Evolutionary conservation across 1,140 invertebrate genomes (phyloP).

Genomic region (Ips nitidus): DNA sequence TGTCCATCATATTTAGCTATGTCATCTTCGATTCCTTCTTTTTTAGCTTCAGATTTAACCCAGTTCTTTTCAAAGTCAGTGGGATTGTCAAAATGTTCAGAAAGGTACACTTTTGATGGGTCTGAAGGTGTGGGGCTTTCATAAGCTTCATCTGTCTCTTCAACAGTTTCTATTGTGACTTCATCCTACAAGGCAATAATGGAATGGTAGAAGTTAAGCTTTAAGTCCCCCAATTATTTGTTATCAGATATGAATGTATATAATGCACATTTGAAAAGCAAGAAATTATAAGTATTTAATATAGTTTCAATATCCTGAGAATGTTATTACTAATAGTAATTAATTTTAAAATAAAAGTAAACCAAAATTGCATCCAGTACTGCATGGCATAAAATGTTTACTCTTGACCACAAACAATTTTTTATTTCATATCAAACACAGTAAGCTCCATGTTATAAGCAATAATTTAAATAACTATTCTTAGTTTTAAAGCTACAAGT

Average conservation of each 20-base stretch:
- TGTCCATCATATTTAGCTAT: conserved; percentile 95
- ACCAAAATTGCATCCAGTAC: too few species aligned
- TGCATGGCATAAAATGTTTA: too few species aligned
- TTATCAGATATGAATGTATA: not conserved
- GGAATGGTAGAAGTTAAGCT: not conserved
- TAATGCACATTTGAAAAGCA: too few species aligned
- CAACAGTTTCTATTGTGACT: conserved; percentile 46
- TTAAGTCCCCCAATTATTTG: not conserved
- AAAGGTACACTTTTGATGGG: conserved; percentile 69
- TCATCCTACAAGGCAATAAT: conserved; percentile 46
- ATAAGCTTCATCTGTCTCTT: conserved; percentile 52
- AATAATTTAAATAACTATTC: too few species aligned
- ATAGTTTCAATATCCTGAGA: too few species aligned
- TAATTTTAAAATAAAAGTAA: too few species aligned
- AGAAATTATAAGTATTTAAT: too few species aligned
- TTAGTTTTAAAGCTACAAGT: too few species aligned
- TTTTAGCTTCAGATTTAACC: conserved; percentile 90
- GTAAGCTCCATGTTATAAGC: too few species aligned
- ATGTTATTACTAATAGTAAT: too few species aligned
- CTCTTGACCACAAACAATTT: too few species aligned
- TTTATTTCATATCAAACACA: too few species aligned
- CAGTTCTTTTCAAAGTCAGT: conserved; percentile 76
- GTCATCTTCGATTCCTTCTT: conserved; percentile 87
- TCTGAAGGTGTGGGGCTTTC: conserved; percentile 59
- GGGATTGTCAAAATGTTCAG: conserved; percentile 86